Evolutionary conservation across 2,888 invertebrate species (phyloP), one percentile per base, ranked within the genome.

Genomic region (Amblyjoppa fuscipennis): DNA sequence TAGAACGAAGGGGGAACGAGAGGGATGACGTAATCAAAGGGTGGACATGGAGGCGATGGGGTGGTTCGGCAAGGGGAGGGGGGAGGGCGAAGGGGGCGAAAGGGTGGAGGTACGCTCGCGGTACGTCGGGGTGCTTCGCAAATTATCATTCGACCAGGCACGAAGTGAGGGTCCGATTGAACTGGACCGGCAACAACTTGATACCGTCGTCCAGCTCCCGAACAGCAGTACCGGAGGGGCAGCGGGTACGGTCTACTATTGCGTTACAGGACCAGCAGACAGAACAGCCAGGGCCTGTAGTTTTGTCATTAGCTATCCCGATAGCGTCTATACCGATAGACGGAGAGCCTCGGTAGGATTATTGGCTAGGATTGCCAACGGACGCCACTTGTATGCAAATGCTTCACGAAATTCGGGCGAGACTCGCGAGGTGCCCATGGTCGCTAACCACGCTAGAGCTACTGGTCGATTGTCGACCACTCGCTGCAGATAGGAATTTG

Each of bases 1-100:
- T 66, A 64, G 68, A 79, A 64, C 38, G 61, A 64, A 53, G 73
- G 77, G 45, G 82, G 86, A 84, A 90, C 89, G 91, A 89, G 89
- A 91, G 92, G 91, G 91, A 90, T 92, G 92, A 92, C 93, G 93
- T 93, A 93, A 93, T 93, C 93, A 93, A 93, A 93, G 93, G 93
- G 93, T 93, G 92, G 92, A 91, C 91, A 90, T 88, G 90, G 89
- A 87, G 87, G 68, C 85, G 86, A 88, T 81, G 86, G 76, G 83
- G 80, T 75, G 81, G 74, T 73, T 53, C 45, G 41, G 64, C 74
- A 84, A 81, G 84, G 83, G 86, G 81, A 87, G 87, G 90, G 89
- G 85, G 87, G 81, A 71, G 68, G 83, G 82, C 82, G 77, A 56
- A 87, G 76, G 85, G 81, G 38, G 85, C 53, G 84, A 84, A 74